Evolutionary conservation across 2,113 vertebrate genomes (phyloP).

Genomic region (Varanus salvator): DNA sequence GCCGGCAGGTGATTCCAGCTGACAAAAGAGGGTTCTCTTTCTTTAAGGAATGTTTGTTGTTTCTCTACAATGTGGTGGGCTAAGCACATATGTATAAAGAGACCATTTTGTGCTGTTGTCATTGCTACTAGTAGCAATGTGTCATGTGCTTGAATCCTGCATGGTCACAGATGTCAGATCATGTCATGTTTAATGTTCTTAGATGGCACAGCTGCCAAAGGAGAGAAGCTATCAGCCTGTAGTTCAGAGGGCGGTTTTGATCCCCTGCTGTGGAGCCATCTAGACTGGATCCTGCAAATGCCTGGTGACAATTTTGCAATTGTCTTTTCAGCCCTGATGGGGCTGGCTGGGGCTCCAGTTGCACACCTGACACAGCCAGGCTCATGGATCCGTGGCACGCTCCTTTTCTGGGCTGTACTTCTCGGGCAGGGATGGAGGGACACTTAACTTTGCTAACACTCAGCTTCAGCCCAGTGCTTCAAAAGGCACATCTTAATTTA

Average conservation of each 20-base stretch:
- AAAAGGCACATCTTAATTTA: not conserved
- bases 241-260: not conserved
- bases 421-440: not conserved
- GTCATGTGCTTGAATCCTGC: not conserved
- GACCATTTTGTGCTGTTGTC: not conserved
- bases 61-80: not conserved
- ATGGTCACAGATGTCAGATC: not conserved
- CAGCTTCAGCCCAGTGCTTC: too few relatives aligned
- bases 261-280: not conserved
- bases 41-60: not conserved
- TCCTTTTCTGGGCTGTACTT: not conserved
- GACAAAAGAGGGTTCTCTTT: conserved; percentile 31
- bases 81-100: rapidly evolving
- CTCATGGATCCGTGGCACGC: not conserved
- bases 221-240: not conserved
- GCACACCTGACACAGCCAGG: not conserved
- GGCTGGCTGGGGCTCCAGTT: too few relatives aligned
- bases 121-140: not conserved
- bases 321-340: not conserved
- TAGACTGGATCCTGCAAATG: not conserved
- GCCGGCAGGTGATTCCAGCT: conserved; percentile 77
- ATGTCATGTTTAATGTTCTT: not conserved
- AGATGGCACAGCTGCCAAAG: not conserved
- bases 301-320: not conserved
- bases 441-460: not conserved